Evolutionary conservation across 2,888 invertebrate genomes (phyloP).

Genomic region (Himalopsyche kuldschensis): DNA sequence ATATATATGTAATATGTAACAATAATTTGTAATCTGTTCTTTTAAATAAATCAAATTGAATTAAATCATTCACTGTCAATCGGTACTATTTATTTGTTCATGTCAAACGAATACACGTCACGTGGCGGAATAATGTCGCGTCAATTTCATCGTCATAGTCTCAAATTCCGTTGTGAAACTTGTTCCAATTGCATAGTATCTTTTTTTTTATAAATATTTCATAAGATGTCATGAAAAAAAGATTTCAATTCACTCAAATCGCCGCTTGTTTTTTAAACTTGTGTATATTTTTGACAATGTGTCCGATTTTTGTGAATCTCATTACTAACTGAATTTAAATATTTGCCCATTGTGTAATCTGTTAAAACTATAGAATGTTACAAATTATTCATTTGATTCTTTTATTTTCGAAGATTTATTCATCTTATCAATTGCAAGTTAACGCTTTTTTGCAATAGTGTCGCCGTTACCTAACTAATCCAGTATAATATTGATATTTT

Average conservation of each 20-base stretch:
- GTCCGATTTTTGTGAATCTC: background rate
- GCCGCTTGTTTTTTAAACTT: background rate
- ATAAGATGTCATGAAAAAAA: constrained; percentile 13
- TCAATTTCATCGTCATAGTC: background rate
- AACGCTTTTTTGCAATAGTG: too few relatives aligned
- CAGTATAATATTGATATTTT: too few relatives aligned
- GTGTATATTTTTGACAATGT: background rate
- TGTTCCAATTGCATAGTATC: constrained; percentile 26
- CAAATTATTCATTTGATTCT: background rate
- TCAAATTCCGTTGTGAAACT: constrained; percentile 22
- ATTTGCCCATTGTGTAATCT: background rate
- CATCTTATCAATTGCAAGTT: too few relatives aligned
- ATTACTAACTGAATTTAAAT: background rate
- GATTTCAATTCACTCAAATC: background rate
- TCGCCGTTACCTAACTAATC: too few relatives aligned
- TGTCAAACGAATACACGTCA: background rate
- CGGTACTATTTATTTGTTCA: background rate
- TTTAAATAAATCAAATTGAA: too few relatives aligned
- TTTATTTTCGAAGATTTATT: background rate
- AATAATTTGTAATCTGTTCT: too few relatives aligned
- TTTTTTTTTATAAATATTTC: constrained; percentile 21
- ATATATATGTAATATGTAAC: too few relatives aligned
- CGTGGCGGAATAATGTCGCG: background rate
- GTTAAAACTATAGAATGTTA: background rate
- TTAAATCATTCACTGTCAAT: too few relatives aligned